Evolutionary conservation across 2,797 vertebrate genomes (phyloP).

Genomic region (Bradypodion ventrale): DNA sequence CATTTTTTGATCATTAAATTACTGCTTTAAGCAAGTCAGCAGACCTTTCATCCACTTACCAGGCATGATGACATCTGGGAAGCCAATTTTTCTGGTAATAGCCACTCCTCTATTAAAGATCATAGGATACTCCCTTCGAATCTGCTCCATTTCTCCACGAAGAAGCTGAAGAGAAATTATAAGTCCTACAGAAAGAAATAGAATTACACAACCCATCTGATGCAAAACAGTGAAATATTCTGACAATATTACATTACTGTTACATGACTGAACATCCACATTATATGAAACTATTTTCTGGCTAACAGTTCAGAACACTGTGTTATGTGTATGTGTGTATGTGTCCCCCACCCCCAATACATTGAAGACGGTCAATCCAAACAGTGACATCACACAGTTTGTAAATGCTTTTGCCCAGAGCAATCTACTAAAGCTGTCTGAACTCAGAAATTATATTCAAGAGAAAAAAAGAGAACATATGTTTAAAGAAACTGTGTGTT

Average conservation of each 20-base stretch:
- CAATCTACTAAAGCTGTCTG: no score
- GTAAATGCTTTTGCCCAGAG: background rate
- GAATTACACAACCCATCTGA: background rate
- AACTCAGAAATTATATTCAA: no score
- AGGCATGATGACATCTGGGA: conserved; percentile 95
- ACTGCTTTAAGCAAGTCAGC: background rate
- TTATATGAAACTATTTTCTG: background rate
- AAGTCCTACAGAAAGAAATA: conserved; percentile 79
- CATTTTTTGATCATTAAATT: background rate
- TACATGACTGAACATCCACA: background rate
- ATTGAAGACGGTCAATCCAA: background rate
- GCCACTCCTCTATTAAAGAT: conserved; percentile 86
- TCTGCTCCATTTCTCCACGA: conserved; percentile 91
- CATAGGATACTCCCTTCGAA: conserved; percentile 88
- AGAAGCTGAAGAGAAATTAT: conserved; percentile 93
- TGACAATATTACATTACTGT: conserved; percentile 4
- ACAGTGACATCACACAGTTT: background rate
- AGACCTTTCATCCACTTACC: conserved; percentile 70
- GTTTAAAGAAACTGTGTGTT: no score
- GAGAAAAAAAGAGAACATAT: no score
- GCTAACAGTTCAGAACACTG: background rate
- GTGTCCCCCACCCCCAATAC: background rate
- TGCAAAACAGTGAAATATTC: background rate
- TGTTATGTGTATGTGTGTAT: no score
- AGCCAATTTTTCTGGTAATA: conserved; percentile 90